phyloP scores from a whole-genome alignment of 2,888 invertebrate genomes.

The Philonicus albiceps region DNA sequence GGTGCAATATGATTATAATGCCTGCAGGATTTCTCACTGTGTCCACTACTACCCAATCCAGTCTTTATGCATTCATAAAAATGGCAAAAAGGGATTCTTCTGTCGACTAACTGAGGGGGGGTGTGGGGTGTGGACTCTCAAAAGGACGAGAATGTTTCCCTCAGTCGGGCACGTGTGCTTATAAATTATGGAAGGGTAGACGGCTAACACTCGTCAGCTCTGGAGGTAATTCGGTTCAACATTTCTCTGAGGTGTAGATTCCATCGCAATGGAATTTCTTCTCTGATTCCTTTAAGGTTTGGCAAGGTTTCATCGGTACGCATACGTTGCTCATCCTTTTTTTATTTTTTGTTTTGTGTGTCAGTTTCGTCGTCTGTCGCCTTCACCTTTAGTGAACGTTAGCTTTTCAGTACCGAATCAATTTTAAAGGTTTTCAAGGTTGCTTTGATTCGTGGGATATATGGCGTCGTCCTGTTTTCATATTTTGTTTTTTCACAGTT shows the following conservation, averaged over 20 bases:
- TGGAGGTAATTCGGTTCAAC: neutral
- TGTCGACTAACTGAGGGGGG: too few species aligned
- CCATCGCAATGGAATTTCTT: neutral
- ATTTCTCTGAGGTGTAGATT: neutral
- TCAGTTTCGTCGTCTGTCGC: neutral
- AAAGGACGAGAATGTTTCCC: neutral
- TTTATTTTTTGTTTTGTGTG: neutral
- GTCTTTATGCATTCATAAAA: neutral
- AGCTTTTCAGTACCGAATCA: neutral
- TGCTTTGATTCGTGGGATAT: neutral
- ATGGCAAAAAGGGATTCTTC: neutral
- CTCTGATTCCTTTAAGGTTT: neutral
- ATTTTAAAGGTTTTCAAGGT: neutral
- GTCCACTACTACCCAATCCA: neutral
- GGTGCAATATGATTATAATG: neutral
- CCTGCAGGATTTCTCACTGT: neutral
- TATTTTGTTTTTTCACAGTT: neutral
- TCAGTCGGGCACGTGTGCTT: neutral
- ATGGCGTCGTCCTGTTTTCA: neutral
- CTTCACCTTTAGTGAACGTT: neutral
- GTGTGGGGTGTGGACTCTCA: neutral
- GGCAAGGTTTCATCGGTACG: neutral
- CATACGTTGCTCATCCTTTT: neutral
- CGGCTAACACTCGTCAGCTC: neutral
- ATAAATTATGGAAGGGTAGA: neutral